Evolutionary conservation across 2,797 vertebrate genomes (phyloP).

Genomic region (Halcyon leucocephala): DNA sequence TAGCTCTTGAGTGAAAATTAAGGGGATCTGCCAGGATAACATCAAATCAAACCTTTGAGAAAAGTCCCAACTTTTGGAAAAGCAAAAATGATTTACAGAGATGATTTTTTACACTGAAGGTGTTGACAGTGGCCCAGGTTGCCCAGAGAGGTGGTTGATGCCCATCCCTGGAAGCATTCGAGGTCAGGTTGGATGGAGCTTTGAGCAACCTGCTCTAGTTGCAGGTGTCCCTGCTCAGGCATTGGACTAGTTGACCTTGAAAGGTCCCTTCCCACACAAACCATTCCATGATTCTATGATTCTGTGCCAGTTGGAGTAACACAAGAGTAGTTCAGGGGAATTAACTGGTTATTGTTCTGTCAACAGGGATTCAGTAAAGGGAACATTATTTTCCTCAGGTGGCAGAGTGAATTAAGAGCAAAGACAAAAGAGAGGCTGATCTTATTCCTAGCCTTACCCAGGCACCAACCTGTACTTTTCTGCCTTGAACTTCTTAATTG

Average conservation of each 20-base stretch:
- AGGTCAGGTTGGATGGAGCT: too few relatives aligned
- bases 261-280: neutral
- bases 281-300: neutral
- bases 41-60: neutral
- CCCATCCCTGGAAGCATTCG: too few relatives aligned
- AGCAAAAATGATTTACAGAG: neutral
- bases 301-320: neutral
- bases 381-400: neutral
- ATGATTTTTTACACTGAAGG: too few relatives aligned
- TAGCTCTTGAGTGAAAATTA: neutral
- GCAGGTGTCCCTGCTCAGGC: neutral
- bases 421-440: neutral
- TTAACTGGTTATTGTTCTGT: neutral
- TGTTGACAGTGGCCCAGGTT: too few relatives aligned
- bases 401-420: neutral
- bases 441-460: neutral
- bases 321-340: neutral
- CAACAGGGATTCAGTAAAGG: neutral
- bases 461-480: neutral
- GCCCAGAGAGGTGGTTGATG: too few relatives aligned
- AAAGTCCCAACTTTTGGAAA: neutral
- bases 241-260: neutral
- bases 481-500: neutral
- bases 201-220: too few relatives aligned
- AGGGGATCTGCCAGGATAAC: too few relatives aligned